Evolutionary conservation across 2,113 vertebrate genomes (phyloP), one percentile per base, ranked within the genome.

Genomic region (Syngnathus floridae): DNA sequence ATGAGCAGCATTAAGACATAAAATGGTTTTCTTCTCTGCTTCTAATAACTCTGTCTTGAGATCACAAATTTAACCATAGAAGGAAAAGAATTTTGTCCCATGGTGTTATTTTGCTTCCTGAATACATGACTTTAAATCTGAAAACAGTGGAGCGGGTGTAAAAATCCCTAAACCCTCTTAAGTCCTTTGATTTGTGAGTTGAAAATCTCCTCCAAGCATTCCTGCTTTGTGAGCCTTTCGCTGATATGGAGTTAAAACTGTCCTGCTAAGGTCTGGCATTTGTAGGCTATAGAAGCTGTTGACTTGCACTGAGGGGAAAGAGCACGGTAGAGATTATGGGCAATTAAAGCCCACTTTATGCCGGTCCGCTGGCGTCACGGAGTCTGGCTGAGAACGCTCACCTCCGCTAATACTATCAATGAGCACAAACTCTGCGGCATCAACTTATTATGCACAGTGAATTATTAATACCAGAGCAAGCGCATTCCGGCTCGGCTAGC

Each of bases 341-440:
- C 84, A 86, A 86, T 88, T 87, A 89, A 86, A 82, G 82, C 69
- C 80, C 83, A 79, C 82, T 88, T 88, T 84, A 86, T 84, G 82
- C 80, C 67, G 73, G 72, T 71, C 70, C 74, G 76, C 70, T 77
- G 89, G 91, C 89, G 86, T 88, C 86, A 77, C 78, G 66, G 51
- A 86, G 86, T 90, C 89, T 90, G 88, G 72, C 77, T 83, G 74
- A 69, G 80, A 88, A 80, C 74, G 85, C 83, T 87, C 84, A 83
- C 82, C 82, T 86, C 82, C 64, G 71, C 83, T 88, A 86, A 89
- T 88, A 75, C 75, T 84, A 85, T 86, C 88, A 83, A 86, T 80
- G 82, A 78, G 81, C 79, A 80, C 76, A 77, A 88, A 83, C 78
- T 79, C 77, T 80, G 86, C 80, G 77, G 73, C 83, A 85, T 85